A percentile compares a stretch with the other conserved stretches of the same genome.
Conservation (phyloP, 2,113 vertebrate genomes). For the Nesoenas mayeri region DNA sequence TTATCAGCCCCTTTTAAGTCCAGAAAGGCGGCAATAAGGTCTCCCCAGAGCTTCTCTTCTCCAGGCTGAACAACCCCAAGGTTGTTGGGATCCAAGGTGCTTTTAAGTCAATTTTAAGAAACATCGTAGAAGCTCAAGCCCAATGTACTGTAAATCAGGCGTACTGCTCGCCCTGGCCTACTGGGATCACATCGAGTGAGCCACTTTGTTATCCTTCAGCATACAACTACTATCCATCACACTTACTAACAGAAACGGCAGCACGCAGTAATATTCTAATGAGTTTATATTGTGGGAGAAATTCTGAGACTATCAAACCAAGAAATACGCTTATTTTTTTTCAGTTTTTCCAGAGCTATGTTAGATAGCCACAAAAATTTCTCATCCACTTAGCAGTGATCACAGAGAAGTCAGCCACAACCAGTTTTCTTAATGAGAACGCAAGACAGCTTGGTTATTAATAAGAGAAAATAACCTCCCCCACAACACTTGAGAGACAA, state of each 20-base stretch:
- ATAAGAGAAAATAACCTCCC: constrained; percentile 27
- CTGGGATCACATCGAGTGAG: not conserved
- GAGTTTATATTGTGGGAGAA: not conserved
- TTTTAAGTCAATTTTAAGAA: not conserved
- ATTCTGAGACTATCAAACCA: not conserved
- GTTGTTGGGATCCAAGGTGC: not conserved
- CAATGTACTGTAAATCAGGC: not conserved
- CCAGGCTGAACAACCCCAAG: too few species aligned
- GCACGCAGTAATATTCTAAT: not conserved
- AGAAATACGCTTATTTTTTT: not conserved
- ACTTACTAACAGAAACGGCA: not conserved
- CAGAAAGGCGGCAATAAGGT: too few species aligned
- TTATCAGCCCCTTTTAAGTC: too few species aligned
- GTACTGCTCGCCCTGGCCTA: not conserved
- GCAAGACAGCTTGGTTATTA: not conserved
- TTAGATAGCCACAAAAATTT: not conserved
- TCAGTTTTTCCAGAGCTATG: not conserved
- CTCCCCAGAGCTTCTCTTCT: too few species aligned
- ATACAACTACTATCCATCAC: not conserved
- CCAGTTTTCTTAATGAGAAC: not conserved
- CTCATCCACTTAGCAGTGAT: not conserved
- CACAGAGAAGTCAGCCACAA: not conserved
- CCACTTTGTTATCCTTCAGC: not conserved
- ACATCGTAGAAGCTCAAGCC: not conserved
- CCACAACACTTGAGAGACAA: not conserved